Evolutionary conservation across 2,888 invertebrate species (phyloP), one percentile per base, ranked within the genome.

Genomic region (Drosophila atroscutellata): DNA sequence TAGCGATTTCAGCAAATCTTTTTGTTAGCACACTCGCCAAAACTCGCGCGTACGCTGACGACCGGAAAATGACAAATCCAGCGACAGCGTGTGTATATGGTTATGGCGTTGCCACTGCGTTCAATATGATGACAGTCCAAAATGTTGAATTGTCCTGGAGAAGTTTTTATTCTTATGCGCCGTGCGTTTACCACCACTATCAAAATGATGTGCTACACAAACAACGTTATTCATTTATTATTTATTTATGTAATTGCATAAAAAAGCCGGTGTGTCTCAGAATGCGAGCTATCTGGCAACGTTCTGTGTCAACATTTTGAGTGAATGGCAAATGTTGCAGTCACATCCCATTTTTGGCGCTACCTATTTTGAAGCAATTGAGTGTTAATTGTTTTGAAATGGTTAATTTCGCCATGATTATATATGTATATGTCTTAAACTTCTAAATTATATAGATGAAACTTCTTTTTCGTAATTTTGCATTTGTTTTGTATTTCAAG

Each of bases 21-120:
- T 72, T 58, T 75, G 80, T 87, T 73, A 67, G 87, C 76, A 86
- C 83, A 85, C 86, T 86, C 87, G 88, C 78, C 62, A 80, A 82
- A 86, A 87, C 86, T 89, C 91, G 89, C 89, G 89, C 84, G 87
- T 84, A 80, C 81, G 88, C 85, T 91, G 88, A 90, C 88, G 86
- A 90, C 93, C 92, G 93, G 93, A 93, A 93, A 91, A 86, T 92
- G 92, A 92, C 92, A 92, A 81, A 80, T 77, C 70, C 65, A 75
- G 42, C 51, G 74, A 70, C 79, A 78, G 88, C 86, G 83, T 85
- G 89, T 86, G 86, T 89, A 87, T 86, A 72, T 74, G 66, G 63
- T 73, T 49, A 59, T 18, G 42, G 71, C 68, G 85, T 87, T 83
- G 83, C 83, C 88, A 87, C 72, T 55, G n/a, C 1, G 28, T 50